Base-by-base conservation (phyloP, 2,113 vertebrate genomes). In the Beaufortia kweichowensis region DNA sequence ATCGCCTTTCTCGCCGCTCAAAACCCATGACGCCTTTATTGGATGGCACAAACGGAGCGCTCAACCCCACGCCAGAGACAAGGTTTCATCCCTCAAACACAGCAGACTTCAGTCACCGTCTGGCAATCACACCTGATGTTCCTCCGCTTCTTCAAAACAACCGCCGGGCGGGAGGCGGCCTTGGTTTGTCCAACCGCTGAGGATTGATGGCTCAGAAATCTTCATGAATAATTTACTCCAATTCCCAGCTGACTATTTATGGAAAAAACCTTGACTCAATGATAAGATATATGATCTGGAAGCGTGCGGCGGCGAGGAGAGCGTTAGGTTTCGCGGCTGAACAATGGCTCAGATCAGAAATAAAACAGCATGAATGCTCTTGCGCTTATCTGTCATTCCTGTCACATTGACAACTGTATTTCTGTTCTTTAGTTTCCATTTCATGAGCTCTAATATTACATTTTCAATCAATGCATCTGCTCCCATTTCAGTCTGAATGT, bases 1-100 rank as follows among this genome's bases (percentile, higher is more conserved):
- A 79, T 75, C 72, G 71, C 78, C 67, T 66, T 75, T 79, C 78
- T 64, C 63, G 57, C 33, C 21, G 59, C 71, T 73, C 69, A 56
- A 75, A 75, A 79, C 63, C 67, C 62, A 79, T 74, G 70, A 65
- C n/a, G 31, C 62, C 53, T 59, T 74, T 53, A 65, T 23, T 59
- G 55, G 65, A 39, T 68, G 66, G 56, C 35, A 46, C 24, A 26
- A 9, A 33, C 26, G 50, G 53, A 31, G 33, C 24, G 26, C 55
- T 57, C 64, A 60, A 41, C 14, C 65, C 41, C 50, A 23, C 24
- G 1, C 28, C 26, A 26, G 50, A 55, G 43, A 59, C 53, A 72
- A 72, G 69, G 55, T 59, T 72, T 68, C 53, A 64, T 77, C 29
- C 14, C 24, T 77, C 64, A 77, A 77, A 68, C n/a, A 29, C 50